Conservation (phyloP, 1,140 invertebrate genomes). For the Panagrolaimus sp. region DNA sequence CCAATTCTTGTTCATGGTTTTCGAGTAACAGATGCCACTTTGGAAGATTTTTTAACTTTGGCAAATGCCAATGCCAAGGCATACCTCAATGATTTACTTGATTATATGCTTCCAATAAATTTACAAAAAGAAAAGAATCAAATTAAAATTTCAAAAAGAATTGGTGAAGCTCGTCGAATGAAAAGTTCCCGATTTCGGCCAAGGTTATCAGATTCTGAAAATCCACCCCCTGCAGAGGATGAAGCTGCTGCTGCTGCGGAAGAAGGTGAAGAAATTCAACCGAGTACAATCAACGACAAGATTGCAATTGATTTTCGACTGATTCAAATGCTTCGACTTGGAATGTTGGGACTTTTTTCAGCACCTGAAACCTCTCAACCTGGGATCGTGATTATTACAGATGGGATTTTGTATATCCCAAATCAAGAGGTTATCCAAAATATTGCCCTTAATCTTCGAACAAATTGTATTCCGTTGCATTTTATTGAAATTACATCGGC, state of each 20-base stretch:
- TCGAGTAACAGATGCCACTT: background rate
- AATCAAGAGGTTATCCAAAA: slow-evolving; percentile 1
- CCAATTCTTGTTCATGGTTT: slow-evolving; percentile 1
- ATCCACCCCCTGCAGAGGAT: background rate
- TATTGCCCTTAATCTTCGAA: slow-evolving; percentile 11
- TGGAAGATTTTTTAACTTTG: background rate
- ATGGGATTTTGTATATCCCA: background rate
- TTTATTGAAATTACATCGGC: background rate
- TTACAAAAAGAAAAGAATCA: too few relatives aligned
- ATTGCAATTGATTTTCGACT: background rate
- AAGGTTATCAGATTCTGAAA: background rate
- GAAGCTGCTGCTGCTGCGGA: background rate
- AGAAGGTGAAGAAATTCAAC: too few relatives aligned
- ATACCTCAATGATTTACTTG: background rate
- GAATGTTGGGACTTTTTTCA: background rate
- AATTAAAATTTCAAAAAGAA: too few relatives aligned
- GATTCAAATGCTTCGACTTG: slow-evolving; percentile 12
- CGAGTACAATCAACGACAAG: background rate
- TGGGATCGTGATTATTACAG: background rate
- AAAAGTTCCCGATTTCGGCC: background rate
- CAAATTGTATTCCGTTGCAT: background rate
- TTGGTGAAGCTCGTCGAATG: background rate
- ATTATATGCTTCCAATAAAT: slow-evolving; percentile 1
- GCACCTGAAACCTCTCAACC: background rate
- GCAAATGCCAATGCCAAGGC: background rate